These are phyloP conservation scores for Unio pictorum DNA, from an alignment of 2,888 invertebrate genomes.

Conservation along the genomic window DNA sequence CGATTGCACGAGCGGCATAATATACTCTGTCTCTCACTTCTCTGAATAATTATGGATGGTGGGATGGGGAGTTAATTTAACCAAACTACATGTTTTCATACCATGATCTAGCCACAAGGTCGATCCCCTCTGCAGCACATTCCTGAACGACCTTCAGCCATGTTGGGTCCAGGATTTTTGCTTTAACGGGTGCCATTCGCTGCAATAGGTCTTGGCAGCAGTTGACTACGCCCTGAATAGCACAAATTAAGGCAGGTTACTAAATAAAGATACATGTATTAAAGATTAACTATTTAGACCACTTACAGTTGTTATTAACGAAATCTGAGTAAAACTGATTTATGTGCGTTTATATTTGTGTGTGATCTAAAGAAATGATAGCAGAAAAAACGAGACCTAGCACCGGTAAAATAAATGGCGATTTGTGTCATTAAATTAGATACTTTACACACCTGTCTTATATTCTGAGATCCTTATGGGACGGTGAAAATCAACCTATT, in stretches of 20 bases:
- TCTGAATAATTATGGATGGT: too few relatives aligned
- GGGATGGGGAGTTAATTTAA: background rate
- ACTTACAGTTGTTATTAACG: background rate
- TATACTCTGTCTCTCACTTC: too few relatives aligned
- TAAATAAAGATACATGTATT: background rate
- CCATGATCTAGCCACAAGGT: slow-evolving; percentile 60
- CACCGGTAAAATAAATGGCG: too few relatives aligned
- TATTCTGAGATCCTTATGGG: too few relatives aligned
- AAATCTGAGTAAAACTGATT: background rate
- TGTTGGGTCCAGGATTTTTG: slow-evolving; percentile 54
- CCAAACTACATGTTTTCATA: slow-evolving; percentile 8
- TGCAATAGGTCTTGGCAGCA: slow-evolving; percentile 66
- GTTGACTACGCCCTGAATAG: slow-evolving; percentile 53
- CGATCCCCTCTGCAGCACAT: slow-evolving; percentile 61
- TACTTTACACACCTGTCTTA: too few relatives aligned
- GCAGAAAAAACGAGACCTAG: too few relatives aligned
- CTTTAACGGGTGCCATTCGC: slow-evolving; percentile 65
- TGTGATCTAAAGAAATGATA: background rate
- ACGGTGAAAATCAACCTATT: too few relatives aligned
- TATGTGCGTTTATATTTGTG: background rate
- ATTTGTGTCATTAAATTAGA: too few relatives aligned
- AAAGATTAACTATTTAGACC: background rate
- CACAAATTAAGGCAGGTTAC: background rate
- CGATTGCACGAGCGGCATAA: too few relatives aligned
- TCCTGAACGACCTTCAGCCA: slow-evolving; percentile 68